phyloP scores from a whole-genome alignment of 2,888 invertebrate genomes.

The Pseudococcus longispinus region DNA sequence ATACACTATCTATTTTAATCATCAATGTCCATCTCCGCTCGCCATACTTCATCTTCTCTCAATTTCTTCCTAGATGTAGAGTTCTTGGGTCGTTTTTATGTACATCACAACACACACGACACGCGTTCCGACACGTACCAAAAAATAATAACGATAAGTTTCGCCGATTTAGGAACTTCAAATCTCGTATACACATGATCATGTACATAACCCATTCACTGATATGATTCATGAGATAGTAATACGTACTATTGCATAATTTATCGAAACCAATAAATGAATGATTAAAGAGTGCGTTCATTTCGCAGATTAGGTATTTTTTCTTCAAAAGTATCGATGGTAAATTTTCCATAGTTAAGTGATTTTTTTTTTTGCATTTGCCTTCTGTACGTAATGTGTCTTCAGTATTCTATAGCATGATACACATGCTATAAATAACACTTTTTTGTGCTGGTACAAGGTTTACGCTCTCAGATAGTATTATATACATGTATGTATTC shows the following conservation, averaged over 20 bases:
- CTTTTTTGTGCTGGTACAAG: not conserved
- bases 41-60: not conserved
- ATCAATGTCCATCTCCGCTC: not conserved
- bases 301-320: not conserved
- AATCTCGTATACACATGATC: not conserved
- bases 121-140: not conserved
- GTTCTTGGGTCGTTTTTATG: not conserved
- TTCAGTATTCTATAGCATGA: not conserved
- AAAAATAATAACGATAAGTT: not conserved
- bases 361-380: not conserved
- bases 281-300: too few relatives aligned
- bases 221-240: too few relatives aligned
- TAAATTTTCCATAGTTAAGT: not conserved
- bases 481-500: not conserved
- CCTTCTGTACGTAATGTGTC: not conserved
- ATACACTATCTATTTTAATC: conserved; percentile 15
- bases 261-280: not conserved
- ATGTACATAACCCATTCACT: not conserved
- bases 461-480: conserved; percentile 5
- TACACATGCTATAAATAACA: not conserved
- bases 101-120: not conserved
- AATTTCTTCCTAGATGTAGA: conserved; percentile 8
- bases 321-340: not conserved
- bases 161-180: not conserved
- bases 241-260: not conserved